Base-by-base conservation (phyloP, 2,113 vertebrate genomes). In the Synchiropus splendidus region DNA sequence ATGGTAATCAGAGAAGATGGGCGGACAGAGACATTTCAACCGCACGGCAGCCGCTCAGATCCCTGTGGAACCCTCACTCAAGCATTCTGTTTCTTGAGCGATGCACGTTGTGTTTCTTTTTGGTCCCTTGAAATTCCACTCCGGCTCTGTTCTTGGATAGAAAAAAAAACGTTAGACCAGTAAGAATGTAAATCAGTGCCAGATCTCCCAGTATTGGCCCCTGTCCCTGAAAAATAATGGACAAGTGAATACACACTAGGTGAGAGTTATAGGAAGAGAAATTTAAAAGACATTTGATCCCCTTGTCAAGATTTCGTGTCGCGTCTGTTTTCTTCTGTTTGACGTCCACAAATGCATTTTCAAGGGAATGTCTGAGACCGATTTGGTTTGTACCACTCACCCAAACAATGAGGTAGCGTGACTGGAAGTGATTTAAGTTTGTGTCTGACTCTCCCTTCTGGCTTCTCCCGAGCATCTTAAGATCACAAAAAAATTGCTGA, bases 141-240 rank as follows among this genome's bases (percentile, higher is more conserved):
- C 51, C 17, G n/a, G 42, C 45, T 63, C 48, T 56, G 16, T 59
- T 57, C 34, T 52, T 40, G 51, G 37, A n/a, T n/a, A n/a, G 36
- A 37, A 51, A 47, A 42, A 57, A 60, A 34, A 39, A 12, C 43
- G 18, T 37, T 12, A 51, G 42, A 75, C 44, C 53, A 68, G 53
- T 51, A 70, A 79, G 66, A 78, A 76, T 76, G 74, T 73, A 75
- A 78, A 75, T 77, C 41, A 73, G 72, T 67, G 40, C 74, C 74
- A 77, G 80, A 70, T 74, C 52, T 52, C 33, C 44, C 18, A 52
- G 41, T 46, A 46, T 43, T 69, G 34, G 46, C 53, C 43, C 36
- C 21, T 27, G 8, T 8, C 21, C n/a, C n/a, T n/a, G n/a, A n/a
- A 27, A 27, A 27, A 27, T 8, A 27, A 27, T 27, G 4, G 4